Conservation (phyloP, 2,113 vertebrate genomes). For the Eidolon helvum region DNA sequence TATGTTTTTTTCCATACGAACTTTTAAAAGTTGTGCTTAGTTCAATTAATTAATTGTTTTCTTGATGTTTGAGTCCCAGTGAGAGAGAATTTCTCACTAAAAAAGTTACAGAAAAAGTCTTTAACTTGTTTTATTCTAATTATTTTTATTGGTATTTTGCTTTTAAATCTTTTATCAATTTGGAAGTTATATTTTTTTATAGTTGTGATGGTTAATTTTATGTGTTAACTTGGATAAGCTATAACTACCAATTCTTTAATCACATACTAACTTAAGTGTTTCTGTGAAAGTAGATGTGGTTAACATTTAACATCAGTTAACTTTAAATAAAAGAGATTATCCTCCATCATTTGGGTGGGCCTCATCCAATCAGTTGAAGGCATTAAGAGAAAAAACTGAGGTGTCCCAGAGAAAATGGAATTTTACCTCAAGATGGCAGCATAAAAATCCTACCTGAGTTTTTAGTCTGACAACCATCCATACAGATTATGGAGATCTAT, state of each 20-base stretch:
- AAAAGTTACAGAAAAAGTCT: not conserved
- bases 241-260: not conserved
- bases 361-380: not conserved
- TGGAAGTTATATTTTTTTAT: not conserved
- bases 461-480: not conserved
- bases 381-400: not conserved
- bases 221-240: not conserved
- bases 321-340: not conserved
- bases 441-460: not conserved
- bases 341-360: not conserved
- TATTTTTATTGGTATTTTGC: not conserved
- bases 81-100: not conserved
- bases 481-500: not conserved
- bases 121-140: not conserved
- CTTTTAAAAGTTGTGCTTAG: not conserved
- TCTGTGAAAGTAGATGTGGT: not conserved
- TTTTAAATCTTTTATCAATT: not conserved
- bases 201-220: not conserved
- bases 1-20: not conserved
- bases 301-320: not conserved
- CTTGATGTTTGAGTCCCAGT: not conserved
- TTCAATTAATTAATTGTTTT: not conserved
- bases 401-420: not conserved
- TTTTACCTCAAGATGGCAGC: not conserved
- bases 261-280: not conserved